Conservation (phyloP, 2,888 invertebrate genomes). For the Epirrhoe alternata region DNA sequence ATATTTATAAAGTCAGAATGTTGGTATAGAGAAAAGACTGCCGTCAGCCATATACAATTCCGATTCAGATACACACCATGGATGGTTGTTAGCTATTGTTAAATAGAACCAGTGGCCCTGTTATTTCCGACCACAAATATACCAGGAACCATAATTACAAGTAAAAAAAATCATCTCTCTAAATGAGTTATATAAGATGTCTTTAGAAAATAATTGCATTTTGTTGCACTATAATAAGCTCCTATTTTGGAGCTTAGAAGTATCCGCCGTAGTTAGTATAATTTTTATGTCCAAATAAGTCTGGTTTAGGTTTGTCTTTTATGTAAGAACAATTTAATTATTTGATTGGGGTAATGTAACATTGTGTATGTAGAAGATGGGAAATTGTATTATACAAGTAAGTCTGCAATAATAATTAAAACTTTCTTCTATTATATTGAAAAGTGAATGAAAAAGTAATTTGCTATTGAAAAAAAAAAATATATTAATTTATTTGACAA, state of each 20-base stretch:
- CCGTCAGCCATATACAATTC: too few species aligned
- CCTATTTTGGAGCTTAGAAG: background rate
- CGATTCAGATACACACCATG: too few species aligned
- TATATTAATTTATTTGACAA: too few species aligned
- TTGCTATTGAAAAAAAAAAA: background rate
- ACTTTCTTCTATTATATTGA: background rate
- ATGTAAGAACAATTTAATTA: constrained; percentile 2
- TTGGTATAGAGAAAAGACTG: too few species aligned
- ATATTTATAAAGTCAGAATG: too few species aligned
- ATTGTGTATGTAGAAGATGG: background rate
- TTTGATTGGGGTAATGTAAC: background rate
- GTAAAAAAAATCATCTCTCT: too few species aligned
- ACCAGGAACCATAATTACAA: too few species aligned
- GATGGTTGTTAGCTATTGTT: too few species aligned
- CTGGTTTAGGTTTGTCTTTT: background rate
- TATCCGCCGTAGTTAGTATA: background rate
- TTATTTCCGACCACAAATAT: too few species aligned
- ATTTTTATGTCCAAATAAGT: background rate
- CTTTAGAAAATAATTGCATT: too few species aligned
- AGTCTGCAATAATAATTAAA: background rate
- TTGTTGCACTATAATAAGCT: background rate
- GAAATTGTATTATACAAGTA: background rate
- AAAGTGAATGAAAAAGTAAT: background rate
- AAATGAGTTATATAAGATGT: too few species aligned
- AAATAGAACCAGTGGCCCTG: too few species aligned